These are phyloP conservation scores for Saturnia pavonia DNA, from an alignment of 2,888 invertebrate species.

Conservation along the genomic window DNA sequence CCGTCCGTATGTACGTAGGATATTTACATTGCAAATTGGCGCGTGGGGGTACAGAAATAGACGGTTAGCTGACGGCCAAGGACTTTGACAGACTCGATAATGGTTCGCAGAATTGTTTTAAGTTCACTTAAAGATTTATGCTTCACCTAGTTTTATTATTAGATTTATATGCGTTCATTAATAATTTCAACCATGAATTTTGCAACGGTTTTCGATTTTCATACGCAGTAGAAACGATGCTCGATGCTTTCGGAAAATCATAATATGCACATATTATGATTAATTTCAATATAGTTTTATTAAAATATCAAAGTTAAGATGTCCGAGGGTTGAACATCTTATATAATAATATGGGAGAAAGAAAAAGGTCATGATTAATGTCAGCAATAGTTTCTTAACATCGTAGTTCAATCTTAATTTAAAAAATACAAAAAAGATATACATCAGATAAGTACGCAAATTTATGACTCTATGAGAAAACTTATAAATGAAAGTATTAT, in stretches of 20 bases:
- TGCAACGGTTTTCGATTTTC: not conserved
- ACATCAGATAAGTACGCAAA: no score
- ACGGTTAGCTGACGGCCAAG: constrained; percentile 51
- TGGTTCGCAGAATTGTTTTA: constrained; percentile 29
- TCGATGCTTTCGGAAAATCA: not conserved
- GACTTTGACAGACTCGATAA: constrained; percentile 34
- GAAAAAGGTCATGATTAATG: no score
- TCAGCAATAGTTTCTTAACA: no score
- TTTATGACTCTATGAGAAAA: not conserved
- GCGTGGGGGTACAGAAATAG: constrained; percentile 23
- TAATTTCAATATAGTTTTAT: not conserved
- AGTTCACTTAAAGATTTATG: constrained; percentile 34
- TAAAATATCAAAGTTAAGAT: not conserved
- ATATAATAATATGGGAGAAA: no score
- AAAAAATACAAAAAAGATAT: no score
- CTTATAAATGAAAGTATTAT: no score
- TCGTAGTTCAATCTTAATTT: no score
- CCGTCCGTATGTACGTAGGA: not conserved
- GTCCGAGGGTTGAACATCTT: not conserved
- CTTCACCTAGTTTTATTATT: constrained; percentile 16
- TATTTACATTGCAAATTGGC: constrained; percentile 13
- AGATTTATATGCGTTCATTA: not conserved
- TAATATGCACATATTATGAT: not conserved
- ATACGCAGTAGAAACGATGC: not conserved
- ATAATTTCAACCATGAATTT: not conserved